Conservation (phyloP, 2,888 invertebrate genomes). For the Encarsia formosa region DNA sequence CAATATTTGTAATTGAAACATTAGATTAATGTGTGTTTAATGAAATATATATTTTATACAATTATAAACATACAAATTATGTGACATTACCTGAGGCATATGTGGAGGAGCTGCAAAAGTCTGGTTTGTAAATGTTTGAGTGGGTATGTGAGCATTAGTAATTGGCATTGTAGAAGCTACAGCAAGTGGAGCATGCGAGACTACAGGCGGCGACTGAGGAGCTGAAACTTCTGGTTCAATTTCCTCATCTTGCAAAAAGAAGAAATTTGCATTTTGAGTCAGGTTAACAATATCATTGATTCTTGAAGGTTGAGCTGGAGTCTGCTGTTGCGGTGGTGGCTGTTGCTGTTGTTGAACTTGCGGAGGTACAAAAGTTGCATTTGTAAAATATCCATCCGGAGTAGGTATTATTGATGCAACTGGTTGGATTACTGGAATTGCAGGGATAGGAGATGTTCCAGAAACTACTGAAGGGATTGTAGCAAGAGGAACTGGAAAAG, state of each 20-base stretch:
- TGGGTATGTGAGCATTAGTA: slow-evolving; percentile 63
- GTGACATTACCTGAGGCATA: too few relatives aligned
- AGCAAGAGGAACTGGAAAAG: slow-evolving; percentile 37
- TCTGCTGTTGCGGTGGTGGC: slow-evolving; percentile 7
- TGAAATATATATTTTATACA: neutral
- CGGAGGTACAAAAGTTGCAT: slow-evolving; percentile 33
- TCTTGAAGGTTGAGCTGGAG: slow-evolving; percentile 52
- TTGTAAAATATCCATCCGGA: slow-evolving; percentile 46
- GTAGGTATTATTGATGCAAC: slow-evolving; percentile 42
- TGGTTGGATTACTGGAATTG: slow-evolving; percentile 37
- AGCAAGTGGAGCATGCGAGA: slow-evolving; percentile 47
- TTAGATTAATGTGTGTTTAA: neutral
- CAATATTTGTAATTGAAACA: neutral
- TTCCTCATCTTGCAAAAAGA: slow-evolving; percentile 87
- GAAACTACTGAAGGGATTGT: slow-evolving; percentile 40
- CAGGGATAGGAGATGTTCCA: slow-evolving; percentile 34
- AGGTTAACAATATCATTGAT: slow-evolving; percentile 74
- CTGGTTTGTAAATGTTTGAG: slow-evolving; percentile 83
- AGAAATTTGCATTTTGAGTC: slow-evolving; percentile 69
- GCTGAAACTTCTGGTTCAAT: slow-evolving; percentile 57
- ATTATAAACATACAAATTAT: neutral
- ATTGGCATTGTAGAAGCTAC: slow-evolving; percentile 32
- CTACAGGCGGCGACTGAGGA: slow-evolving; percentile 45
- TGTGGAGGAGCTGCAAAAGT: slow-evolving; percentile 59
- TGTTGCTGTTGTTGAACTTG: slow-evolving; percentile 18